A percentile compares a stretch with the other conserved stretches of the same genome.
Evolutionary conservation across 2,113 vertebrate genomes (phyloP).

Genomic region (Takifugu bimaculatus): DNA sequence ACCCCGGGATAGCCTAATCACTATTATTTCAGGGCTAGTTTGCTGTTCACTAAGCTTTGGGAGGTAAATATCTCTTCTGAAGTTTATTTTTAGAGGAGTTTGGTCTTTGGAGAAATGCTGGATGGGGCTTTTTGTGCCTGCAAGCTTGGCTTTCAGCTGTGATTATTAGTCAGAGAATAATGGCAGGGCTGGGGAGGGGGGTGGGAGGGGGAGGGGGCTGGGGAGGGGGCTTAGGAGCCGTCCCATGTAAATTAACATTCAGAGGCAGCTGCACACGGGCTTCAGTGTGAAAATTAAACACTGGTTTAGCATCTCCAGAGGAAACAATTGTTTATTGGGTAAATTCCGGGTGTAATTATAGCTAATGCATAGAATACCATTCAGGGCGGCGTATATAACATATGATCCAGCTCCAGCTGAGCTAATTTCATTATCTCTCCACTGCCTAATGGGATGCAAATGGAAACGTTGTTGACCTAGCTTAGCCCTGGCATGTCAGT

Average conservation of each 20-base stretch:
- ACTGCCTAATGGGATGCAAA: slow-evolving; percentile 42
- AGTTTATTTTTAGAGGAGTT: slow-evolving; percentile 7
- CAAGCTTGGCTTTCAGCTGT: slow-evolving; percentile 15
- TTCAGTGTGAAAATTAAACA: slow-evolving; percentile 10
- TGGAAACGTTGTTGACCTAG: slow-evolving; percentile 48
- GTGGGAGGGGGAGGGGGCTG: background rate
- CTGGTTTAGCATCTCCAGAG: slow-evolving; percentile 1
- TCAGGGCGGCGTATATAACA: slow-evolving; percentile 1
- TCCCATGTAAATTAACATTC: slow-evolving; percentile 24
- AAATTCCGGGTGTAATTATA: too few species aligned
- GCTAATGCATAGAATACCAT: background rate
- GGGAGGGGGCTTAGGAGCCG: slow-evolving; percentile 7
- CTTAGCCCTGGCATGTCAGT: slow-evolving; percentile 54
- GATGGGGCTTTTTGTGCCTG: slow-evolving; percentile 1
- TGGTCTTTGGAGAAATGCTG: background rate
- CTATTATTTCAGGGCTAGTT: slow-evolving; percentile 50
- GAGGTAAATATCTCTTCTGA: slow-evolving; percentile 6
- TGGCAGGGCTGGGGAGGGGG: background rate
- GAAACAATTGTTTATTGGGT: slow-evolving; percentile 21
- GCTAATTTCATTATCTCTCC: slow-evolving; percentile 41
- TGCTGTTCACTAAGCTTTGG: slow-evolving; percentile 32
- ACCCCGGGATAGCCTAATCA: slow-evolving; percentile 40
- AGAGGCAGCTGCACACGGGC: slow-evolving; percentile 16
- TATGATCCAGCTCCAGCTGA: slow-evolving; percentile 17
- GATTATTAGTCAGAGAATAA: slow-evolving; percentile 17